Conservation (phyloP, 2,113 vertebrate species). For the Grallaria varia region DNA sequence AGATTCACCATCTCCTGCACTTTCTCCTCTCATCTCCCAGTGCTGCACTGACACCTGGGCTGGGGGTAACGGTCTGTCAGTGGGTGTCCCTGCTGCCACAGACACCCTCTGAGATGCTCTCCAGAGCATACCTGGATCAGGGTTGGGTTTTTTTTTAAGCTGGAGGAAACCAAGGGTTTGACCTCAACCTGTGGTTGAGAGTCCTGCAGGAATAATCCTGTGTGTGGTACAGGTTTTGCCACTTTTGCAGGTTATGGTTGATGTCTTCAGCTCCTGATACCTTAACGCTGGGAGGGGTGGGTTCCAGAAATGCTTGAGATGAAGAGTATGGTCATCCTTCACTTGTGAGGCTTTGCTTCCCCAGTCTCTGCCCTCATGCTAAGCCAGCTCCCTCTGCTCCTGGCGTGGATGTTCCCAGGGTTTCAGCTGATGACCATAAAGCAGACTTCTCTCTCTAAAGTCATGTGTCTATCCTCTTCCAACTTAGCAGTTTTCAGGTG, state of each 20-base stretch:
- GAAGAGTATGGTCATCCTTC: not conserved
- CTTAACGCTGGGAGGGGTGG: not conserved
- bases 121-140: not conserved
- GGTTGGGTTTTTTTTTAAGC: not conserved
- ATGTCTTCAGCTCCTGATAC: not conserved
- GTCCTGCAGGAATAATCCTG: not conserved
- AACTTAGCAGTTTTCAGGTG: not conserved
- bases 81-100: not conserved
- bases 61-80: not conserved
- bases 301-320: not conserved
- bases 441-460: not conserved
- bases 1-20: rapidly evolving
- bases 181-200: not conserved
- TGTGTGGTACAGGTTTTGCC: not conserved
- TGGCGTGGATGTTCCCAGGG: rapidly evolving
- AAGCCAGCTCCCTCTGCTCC: not conserved
- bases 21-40: not conserved
- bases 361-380: not conserved
- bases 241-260: not conserved
- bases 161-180: not conserved
- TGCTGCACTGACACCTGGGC: not conserved
- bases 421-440: not conserved
- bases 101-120: not conserved
- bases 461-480: not conserved
- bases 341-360: not conserved